Evolutionary conservation across 1,140 invertebrate genomes (phyloP).

Genomic region (Orussus abietinus): DNA sequence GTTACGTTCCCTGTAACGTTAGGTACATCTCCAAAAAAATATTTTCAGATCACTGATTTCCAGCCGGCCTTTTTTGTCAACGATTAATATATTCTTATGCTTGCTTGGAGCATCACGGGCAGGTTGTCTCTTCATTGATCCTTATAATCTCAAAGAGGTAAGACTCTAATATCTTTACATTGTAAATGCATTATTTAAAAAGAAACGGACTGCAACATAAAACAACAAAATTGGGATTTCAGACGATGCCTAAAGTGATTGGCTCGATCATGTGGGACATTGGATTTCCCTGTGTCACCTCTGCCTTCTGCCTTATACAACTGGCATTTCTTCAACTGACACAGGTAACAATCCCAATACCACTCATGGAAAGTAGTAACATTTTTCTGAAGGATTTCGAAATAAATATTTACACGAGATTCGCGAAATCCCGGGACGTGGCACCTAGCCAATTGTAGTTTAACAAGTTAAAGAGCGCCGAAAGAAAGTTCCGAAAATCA

Average conservation of each 20-base stretch:
- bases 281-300: slow-evolving; percentile 60
- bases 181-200: too few relatives aligned
- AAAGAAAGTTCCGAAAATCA: too few relatives aligned
- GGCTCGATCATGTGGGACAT: slow-evolving; percentile 59
- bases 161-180: too few relatives aligned
- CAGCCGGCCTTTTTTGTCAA: slow-evolving; percentile 59
- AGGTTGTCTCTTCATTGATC: slow-evolving; percentile 58
- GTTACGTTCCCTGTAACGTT: too few relatives aligned
- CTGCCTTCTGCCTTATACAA: slow-evolving; percentile 61
- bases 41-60: slow-evolving; percentile 59
- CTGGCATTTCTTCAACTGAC: slow-evolving; percentile 60
- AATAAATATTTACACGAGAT: too few relatives aligned
- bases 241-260: slow-evolving; percentile 58
- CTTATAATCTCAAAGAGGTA: slow-evolving; percentile 59
- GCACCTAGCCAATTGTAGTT: too few relatives aligned
- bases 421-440: too few relatives aligned
- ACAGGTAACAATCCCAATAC: slow-evolving; percentile 50
- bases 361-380: too few relatives aligned
- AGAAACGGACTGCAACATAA: background rate
- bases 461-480: too few relatives aligned
- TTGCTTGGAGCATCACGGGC: slow-evolving; percentile 57
- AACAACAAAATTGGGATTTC: slow-evolving; percentile 15
- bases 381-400: too few relatives aligned
- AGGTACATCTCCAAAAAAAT: too few relatives aligned
- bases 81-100: slow-evolving; percentile 62